Evolutionary conservation across 2,797 vertebrate genomes (phyloP).

Genomic region (Microctenopoma lineatum): DNA sequence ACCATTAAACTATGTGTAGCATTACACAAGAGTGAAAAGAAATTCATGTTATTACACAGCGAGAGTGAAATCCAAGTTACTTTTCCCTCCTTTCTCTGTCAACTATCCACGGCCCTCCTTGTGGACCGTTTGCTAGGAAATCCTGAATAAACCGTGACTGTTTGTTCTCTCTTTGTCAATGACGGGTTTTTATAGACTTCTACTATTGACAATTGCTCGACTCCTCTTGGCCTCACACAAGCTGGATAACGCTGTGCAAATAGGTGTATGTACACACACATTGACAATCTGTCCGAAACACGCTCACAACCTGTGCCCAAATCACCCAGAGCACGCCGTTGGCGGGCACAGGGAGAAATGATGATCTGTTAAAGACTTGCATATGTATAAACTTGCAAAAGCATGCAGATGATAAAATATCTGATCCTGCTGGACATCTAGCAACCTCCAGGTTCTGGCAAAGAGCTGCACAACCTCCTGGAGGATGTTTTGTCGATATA

Average conservation of each 20-base stretch:
- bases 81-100: conserved; percentile 41
- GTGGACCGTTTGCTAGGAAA: conserved; percentile 87
- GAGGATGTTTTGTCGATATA: neutral
- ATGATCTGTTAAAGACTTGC: neutral
- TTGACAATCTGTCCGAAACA: conserved; percentile 61
- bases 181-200: conserved; percentile 86
- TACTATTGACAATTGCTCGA: conserved; percentile 84
- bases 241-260: conserved; percentile 88
- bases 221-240: conserved; percentile 83
- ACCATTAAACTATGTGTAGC: neutral
- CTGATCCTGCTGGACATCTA: neutral
- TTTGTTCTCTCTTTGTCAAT: conserved; percentile 87
- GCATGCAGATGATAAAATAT: neutral
- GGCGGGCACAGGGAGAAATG: neutral
- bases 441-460: neutral
- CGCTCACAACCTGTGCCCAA: conserved; percentile 43
- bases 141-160: conserved; percentile 86
- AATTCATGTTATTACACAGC: conserved; percentile 24
- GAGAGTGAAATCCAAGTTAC: conserved; percentile 36
- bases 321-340: conserved; percentile 19
- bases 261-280: conserved; percentile 83
- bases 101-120: conserved; percentile 50
- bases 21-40: conserved; percentile 8
- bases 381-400: neutral
- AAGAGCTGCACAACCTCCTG: neutral